Conservation (phyloP, 2,113 vertebrate species). For the Sarotherodon lohbergeri region DNA sequence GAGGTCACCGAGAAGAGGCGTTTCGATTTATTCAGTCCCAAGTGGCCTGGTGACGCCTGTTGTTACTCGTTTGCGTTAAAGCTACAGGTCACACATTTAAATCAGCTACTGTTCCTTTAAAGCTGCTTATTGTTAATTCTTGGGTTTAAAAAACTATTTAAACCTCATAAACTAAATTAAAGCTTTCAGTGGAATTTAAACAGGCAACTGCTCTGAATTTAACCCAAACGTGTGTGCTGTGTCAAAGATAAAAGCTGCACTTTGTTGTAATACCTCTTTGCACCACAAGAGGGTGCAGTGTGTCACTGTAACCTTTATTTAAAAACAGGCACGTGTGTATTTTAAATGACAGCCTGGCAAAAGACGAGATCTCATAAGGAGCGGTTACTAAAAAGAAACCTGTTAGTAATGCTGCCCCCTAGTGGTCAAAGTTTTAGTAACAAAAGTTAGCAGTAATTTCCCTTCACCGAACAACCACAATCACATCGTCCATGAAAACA, state of each 20-base stretch:
- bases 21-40: neutral
- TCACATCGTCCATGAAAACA: neutral
- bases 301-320: neutral
- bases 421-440: neutral
- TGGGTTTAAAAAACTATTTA: neutral
- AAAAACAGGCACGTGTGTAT: neutral
- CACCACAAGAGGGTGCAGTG: neutral
- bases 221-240: neutral
- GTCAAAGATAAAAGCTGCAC: neutral
- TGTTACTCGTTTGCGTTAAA: neutral
- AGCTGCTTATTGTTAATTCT: neutral
- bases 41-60: neutral
- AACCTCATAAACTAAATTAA: neutral
- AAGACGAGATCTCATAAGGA: neutral
- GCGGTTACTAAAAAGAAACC: neutral
- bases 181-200: neutral
- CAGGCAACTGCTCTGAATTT: neutral
- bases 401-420: neutral
- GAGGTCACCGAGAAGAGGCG: neutral
- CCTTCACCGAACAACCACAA: neutral
- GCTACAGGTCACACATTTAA: neutral
- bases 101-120: neutral
- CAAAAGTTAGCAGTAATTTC: fast-evolving
- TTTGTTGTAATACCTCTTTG: neutral
- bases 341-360: neutral